A percentile compares a stretch with the other conserved stretches of the same genome.
phyloP scores from a whole-genome alignment of 2,797 vertebrate genomes.

The Semaprochilodus insignis region DNA sequence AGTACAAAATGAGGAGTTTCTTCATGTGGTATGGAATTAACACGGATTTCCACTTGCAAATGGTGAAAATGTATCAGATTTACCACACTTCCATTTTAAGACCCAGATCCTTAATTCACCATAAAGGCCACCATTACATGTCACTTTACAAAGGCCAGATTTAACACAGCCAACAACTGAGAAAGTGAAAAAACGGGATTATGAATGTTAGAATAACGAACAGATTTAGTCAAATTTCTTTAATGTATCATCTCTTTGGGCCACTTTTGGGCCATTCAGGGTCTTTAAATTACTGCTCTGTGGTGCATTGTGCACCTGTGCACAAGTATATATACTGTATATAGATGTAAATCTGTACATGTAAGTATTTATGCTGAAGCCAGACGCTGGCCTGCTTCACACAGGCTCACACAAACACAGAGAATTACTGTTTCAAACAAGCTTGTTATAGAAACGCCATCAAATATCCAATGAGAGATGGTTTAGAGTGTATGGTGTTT shows the following conservation, averaged over 20 bases:
- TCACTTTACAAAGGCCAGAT: conserved; percentile 28
- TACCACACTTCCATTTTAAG: conserved; percentile 70
- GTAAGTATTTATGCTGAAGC: conserved; percentile 16
- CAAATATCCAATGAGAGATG: conserved; percentile 16
- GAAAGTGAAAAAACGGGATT: neutral
- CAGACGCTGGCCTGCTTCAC: conserved; percentile 16
- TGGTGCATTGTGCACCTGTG: neutral
- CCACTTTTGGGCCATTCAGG: conserved; percentile 12
- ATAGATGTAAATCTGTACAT: conserved; percentile 12
- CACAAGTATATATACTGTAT: neutral
- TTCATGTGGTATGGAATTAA: conserved; percentile 63
- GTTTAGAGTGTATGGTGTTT: neutral
- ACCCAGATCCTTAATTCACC: conserved; percentile 66
- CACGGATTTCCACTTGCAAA: conserved; percentile 68
- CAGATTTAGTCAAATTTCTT: conserved; percentile 26
- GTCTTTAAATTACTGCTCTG: neutral
- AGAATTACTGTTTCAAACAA: conserved; percentile 3
- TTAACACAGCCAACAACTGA: conserved; percentile 13
- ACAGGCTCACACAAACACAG: conserved; percentile 1
- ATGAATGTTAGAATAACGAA: neutral
- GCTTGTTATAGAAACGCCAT: neutral
- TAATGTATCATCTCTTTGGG: conserved; percentile 28
- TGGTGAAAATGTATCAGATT: conserved; percentile 66
- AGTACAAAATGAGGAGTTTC: conserved; percentile 68
- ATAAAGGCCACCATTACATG: conserved; percentile 71